These are phyloP conservation scores for Lithophane ornitopus DNA, from an alignment of 2,888 invertebrate genomes.

Conservation along the genomic window DNA sequence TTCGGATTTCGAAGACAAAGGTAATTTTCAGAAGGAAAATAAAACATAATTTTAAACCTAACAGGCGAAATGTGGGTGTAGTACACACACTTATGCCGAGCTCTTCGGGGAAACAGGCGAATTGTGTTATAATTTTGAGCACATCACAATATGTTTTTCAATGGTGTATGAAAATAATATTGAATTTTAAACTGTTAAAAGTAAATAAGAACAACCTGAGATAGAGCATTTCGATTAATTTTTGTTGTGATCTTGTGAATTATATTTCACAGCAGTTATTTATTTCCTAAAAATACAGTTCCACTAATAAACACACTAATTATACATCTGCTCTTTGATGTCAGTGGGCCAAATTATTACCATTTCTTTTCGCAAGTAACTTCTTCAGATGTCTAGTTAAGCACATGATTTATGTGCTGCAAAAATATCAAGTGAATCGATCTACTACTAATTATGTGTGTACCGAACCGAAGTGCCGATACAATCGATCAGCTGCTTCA, in stretches of 20 bases:
- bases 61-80: neutral
- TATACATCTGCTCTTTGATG: neutral
- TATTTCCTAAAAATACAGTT: neutral
- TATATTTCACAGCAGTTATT: neutral
- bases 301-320: neutral
- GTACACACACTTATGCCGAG: neutral
- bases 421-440: conserved; percentile 26
- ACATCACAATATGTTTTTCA: conserved; percentile 5
- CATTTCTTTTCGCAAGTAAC: conserved; percentile 4
- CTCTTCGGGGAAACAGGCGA: too few species aligned
- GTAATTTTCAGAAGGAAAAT: too few species aligned
- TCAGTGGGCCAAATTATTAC: neutral
- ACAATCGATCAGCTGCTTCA: conserved; percentile 52
- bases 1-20: neutral
- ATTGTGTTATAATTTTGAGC: neutral
- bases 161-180: neutral
- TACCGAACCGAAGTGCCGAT: conserved; percentile 33
- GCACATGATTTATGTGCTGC: conserved; percentile 10
- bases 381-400: conserved; percentile 2
- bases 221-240: neutral
- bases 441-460: conserved; percentile 39
- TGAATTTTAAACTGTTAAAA: neutral
- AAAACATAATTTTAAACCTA: neutral
- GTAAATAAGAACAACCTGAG: neutral
- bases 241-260: neutral